A percentile compares a stretch with the other conserved stretches of the same genome.
Conservation (phyloP, 2,888 invertebrate genomes). For the Drosophila limbata region DNA sequence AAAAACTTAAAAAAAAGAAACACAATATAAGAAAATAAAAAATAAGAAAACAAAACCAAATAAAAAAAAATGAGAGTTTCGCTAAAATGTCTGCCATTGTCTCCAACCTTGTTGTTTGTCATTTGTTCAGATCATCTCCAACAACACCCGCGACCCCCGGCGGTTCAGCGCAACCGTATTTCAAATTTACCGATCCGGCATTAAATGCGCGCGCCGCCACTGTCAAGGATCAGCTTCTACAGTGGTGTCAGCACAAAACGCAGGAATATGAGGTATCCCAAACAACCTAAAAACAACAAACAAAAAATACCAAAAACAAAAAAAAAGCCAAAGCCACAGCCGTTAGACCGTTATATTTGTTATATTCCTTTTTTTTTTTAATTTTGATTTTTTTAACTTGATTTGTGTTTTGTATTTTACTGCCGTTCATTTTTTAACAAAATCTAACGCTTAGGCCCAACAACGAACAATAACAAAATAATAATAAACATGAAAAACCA, state of each 20-base stretch:
- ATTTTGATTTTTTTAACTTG: constrained; percentile 23
- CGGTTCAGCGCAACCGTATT: constrained; percentile 90
- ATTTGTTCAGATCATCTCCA: constrained; percentile 90
- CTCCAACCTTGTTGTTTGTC: constrained; percentile 67
- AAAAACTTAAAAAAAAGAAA: constrained; percentile 9
- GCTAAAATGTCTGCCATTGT: constrained; percentile 84
- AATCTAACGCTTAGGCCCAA: constrained; percentile 54
- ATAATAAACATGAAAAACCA: constrained; percentile 5
- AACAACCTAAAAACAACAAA: constrained; percentile 49
- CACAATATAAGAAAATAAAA: constrained; percentile 21
- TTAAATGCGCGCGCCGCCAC: constrained; percentile 96
- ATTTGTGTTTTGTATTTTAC: constrained; percentile 39
- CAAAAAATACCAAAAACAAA: constrained; percentile 30
- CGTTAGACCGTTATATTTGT: constrained; percentile 49
- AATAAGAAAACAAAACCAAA: constrained; percentile 18
- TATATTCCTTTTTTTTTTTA: constrained; percentile 27
- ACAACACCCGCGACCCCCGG: constrained; percentile 87
- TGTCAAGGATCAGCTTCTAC: constrained; percentile 98
- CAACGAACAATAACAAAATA: constrained; percentile 38
- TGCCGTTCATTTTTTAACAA: constrained; percentile 53
- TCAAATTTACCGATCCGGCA: constrained; percentile 96
- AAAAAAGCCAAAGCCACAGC: constrained; percentile 48
- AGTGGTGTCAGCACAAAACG: constrained; percentile 99
- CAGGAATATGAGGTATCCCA: constrained; percentile 96
- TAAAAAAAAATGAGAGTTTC: constrained; percentile 73